Conservation (phyloP, 2,113 vertebrate species). For the Platysternon megacephalum region DNA sequence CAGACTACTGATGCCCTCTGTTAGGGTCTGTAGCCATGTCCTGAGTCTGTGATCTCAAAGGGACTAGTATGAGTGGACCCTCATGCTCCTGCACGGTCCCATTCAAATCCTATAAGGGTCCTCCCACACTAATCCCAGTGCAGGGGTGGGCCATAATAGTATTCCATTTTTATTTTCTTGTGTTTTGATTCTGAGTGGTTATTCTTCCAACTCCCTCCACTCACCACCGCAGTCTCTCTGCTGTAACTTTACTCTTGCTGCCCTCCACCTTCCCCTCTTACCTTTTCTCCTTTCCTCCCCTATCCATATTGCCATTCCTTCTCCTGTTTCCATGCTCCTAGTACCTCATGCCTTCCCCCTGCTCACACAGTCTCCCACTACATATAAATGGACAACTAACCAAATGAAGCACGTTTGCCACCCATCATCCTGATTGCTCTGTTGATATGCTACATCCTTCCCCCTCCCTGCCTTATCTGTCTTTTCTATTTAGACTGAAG, state of each 20-base stretch:
- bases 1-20: background rate
- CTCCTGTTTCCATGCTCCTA: background rate
- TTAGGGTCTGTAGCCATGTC: background rate
- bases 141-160: no score
- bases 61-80: rapidly evolving
- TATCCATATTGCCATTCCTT: background rate
- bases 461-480: background rate
- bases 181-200: background rate
- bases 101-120: background rate
- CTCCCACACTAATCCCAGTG: no score
- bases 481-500: rapidly evolving
- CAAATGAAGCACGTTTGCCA: background rate
- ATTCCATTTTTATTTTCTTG: background rate
- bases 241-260: background rate
- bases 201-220: background rate
- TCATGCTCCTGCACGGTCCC: background rate
- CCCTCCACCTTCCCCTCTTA: background rate
- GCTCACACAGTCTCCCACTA: background rate
- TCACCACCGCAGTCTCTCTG: background rate
- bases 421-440: background rate
- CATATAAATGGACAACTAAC: background rate
- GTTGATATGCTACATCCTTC: background rate
- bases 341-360: background rate
- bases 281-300: background rate
- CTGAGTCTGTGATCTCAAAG: background rate